Evolutionary conservation across 2,797 vertebrate genomes (phyloP).

Genomic region (Streptopelia turtur): DNA sequence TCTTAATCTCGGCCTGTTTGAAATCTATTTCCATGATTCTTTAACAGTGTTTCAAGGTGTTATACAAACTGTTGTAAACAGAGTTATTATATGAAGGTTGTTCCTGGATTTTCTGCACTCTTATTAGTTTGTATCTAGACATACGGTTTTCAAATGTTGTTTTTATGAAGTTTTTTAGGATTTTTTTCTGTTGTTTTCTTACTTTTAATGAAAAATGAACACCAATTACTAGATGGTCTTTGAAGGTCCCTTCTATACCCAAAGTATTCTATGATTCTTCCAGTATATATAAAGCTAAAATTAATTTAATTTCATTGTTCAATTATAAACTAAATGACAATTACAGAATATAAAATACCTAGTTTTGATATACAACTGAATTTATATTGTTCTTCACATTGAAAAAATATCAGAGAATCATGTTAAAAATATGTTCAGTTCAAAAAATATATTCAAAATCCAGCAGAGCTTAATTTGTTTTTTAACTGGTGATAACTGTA

Average conservation of each 20-base stretch:
- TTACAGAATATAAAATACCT: neutral
- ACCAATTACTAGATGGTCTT: neutral
- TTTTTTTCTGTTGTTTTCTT: neutral
- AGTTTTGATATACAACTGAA: neutral
- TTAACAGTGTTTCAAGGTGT: neutral
- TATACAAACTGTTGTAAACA: neutral
- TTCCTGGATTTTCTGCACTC: neutral
- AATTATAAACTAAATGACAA: neutral
- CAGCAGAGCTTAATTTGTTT: neutral
- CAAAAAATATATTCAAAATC: neutral
- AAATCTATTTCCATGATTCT: neutral
- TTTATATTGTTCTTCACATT: neutral
- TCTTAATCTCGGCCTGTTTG: neutral
- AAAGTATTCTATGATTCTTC: neutral
- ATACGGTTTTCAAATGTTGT: neutral
- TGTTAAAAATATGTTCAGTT: rapidly evolving
- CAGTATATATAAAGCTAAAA: neutral
- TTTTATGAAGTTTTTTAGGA: neutral
- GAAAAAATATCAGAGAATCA: neutral
- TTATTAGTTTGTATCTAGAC: neutral
- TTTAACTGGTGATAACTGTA: neutral
- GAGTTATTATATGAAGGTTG: neutral
- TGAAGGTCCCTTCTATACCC: too few species aligned
- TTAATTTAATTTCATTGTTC: neutral
- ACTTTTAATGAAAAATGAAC: neutral